Percentiles rank a stretch among this genome's conserved stretches.
Evolutionary conservation across 2,888 invertebrate species (phyloP).

Genomic region (Seladonia tumulorum): DNA sequence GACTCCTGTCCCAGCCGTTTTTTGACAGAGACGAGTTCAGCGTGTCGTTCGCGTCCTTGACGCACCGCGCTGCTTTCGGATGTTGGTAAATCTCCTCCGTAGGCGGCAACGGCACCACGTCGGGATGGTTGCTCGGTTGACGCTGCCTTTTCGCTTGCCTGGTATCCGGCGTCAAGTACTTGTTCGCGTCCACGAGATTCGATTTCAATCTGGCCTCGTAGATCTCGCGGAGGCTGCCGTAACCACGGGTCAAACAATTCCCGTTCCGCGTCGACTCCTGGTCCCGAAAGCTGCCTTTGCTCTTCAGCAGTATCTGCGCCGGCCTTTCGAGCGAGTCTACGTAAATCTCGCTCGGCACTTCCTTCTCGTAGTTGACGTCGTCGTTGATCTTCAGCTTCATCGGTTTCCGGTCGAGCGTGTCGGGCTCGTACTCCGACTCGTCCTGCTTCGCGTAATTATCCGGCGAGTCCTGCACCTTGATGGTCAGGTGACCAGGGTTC

Average conservation of each 20-base stretch:
- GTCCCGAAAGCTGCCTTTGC: constrained; percentile 90
- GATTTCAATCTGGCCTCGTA: constrained; percentile 86
- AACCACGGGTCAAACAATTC: constrained; percentile 84
- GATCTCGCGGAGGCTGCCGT: constrained; percentile 90
- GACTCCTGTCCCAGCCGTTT: constrained; percentile 89
- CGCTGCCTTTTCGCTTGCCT: constrained; percentile 91
- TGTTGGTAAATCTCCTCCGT: constrained; percentile 88
- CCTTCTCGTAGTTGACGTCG: constrained; percentile 82
- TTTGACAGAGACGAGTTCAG: constrained; percentile 84
- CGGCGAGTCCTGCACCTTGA: constrained; percentile 93
- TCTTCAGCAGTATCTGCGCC: constrained; percentile 87
- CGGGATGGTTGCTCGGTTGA: constrained; percentile 87
- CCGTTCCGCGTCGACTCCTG: constrained; percentile 77
- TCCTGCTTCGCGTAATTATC: constrained; percentile 91
- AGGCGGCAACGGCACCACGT: constrained; percentile 88
- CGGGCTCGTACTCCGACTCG: constrained; percentile 94
- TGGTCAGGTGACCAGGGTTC: constrained; percentile 92
- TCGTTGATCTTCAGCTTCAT: constrained; percentile 85
- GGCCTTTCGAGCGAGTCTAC: constrained; percentile 86
- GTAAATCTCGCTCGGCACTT: constrained; percentile 82
- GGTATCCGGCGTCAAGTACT: constrained; percentile 88
- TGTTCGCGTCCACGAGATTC: constrained; percentile 65
- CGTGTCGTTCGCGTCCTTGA: constrained; percentile 69
- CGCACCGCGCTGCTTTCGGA: constrained; percentile 86
- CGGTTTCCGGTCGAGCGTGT: constrained; percentile 93